phyloP scores from a whole-genome alignment of 1,140 invertebrate species.

The Drosophila punjabiensis region DNA sequence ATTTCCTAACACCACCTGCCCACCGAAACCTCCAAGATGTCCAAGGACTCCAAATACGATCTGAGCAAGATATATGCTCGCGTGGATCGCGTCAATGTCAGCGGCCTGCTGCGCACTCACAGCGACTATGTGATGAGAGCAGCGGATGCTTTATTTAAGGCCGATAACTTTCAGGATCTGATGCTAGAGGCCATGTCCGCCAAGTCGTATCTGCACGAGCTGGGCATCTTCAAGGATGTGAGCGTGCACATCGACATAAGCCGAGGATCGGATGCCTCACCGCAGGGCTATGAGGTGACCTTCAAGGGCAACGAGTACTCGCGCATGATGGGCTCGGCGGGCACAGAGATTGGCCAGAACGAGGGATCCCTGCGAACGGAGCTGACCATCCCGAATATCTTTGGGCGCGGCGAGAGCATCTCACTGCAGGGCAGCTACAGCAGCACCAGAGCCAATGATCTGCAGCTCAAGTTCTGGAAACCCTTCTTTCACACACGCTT shows the following conservation, averaged over 20 bases:
- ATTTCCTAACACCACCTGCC: constrained; percentile 32
- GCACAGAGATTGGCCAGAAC: constrained; percentile 84
- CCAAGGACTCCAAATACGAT: constrained; percentile 72
- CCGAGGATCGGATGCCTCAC: constrained; percentile 65
- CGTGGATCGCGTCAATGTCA: constrained; percentile 82
- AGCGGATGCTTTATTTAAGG: constrained; percentile 77
- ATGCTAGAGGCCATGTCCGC: constrained; percentile 80
- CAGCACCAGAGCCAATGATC: constrained; percentile 75
- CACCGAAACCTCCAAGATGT: constrained; percentile 36
- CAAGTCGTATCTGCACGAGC: constrained; percentile 78
- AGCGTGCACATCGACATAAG: constrained; percentile 80
- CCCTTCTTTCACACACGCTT: constrained; percentile 83
- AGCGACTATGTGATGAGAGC: constrained; percentile 82
- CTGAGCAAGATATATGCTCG: constrained; percentile 67
- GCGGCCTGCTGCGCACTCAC: constrained; percentile 76
- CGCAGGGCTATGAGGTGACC: constrained; percentile 83
- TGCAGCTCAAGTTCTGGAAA: constrained; percentile 82
- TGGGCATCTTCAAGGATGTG: constrained; percentile 84
- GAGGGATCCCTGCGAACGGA: constrained; percentile 80
- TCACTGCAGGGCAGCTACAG: constrained; percentile 82
- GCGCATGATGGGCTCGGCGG: constrained; percentile 78
- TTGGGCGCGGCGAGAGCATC: constrained; percentile 81
- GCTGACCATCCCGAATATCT: constrained; percentile 77
- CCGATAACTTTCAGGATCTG: constrained; percentile 79
- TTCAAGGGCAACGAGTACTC: constrained; percentile 77